Conservation (phyloP, 2,888 invertebrate genomes). For the Sarcophaga carnaria region DNA sequence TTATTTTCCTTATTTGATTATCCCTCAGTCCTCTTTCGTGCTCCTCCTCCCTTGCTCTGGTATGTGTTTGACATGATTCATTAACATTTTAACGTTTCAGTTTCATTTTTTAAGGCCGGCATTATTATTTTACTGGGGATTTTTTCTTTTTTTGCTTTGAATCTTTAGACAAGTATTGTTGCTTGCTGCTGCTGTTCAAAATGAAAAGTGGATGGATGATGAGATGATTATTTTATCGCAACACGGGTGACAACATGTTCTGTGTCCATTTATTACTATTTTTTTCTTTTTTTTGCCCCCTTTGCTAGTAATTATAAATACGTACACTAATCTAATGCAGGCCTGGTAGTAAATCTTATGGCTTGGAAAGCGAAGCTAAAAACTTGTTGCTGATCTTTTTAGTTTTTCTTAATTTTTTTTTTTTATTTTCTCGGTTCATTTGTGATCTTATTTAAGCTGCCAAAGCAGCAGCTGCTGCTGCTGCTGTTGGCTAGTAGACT, state of each 20-base stretch:
- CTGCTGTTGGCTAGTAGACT: slow-evolving; percentile 22
- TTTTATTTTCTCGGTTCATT: not conserved
- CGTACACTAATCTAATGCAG: slow-evolving; percentile 60
- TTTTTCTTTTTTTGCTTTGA: not conserved
- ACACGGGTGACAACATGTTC: slow-evolving; percentile 64
- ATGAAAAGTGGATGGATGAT: slow-evolving; percentile 40
- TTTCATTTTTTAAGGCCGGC: not conserved
- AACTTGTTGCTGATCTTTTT: slow-evolving; percentile 48
- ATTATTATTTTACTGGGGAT: too few species aligned
- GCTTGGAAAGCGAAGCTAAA: slow-evolving; percentile 23
- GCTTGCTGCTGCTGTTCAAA: slow-evolving; percentile 22
- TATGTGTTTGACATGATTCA: slow-evolving; percentile 60
- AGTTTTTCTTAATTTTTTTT: slow-evolving; percentile 22
- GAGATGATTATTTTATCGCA: slow-evolving; percentile 58
- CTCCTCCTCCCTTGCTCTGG: not conserved
- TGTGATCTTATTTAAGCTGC: slow-evolving; percentile 13
- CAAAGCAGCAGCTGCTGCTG: too few species aligned
- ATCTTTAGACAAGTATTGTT: not conserved
- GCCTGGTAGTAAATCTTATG: slow-evolving; percentile 39
- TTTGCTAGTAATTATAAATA: slow-evolving; percentile 59
- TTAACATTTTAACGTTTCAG: slow-evolving; percentile 52
- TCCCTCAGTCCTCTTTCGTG: not conserved
- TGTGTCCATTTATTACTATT: slow-evolving; percentile 45
- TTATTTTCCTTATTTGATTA: not conserved
- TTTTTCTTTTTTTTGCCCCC: slow-evolving; percentile 7